phyloP scores from a whole-genome alignment of 2,113 vertebrate genomes.

The Tachysurus fulvidraco region DNA sequence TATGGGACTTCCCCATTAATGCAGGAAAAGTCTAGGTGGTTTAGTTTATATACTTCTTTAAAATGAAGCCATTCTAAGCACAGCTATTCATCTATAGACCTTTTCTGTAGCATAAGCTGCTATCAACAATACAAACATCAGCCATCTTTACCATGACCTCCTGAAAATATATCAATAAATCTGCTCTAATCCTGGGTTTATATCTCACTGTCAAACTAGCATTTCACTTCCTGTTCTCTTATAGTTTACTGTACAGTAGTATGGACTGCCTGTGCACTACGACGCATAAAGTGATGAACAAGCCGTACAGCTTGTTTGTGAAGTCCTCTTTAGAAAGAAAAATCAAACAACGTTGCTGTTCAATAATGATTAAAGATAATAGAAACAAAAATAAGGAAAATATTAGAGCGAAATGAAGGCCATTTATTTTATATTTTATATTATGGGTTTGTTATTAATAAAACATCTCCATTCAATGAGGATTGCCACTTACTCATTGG shows the following conservation, averaged over 20 bases:
- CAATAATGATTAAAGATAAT: not conserved
- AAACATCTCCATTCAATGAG: not conserved
- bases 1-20: not conserved
- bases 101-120: not conserved
- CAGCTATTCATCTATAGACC: not conserved
- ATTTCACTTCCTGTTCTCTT: not conserved
- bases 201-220: not conserved
- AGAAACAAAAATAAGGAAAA: not conserved
- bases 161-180: not conserved
- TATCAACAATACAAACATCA: not conserved
- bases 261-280: not conserved
- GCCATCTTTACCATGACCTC: not conserved
- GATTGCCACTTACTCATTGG: not conserved
- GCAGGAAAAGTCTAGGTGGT: not conserved
- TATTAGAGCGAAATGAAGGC: not conserved
- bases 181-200: not conserved
- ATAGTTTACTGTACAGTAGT: not conserved
- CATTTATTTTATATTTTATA: not conserved
- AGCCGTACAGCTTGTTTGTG: not conserved
- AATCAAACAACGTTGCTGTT: not conserved
- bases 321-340: not conserved
- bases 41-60: not conserved
- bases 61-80: not conserved
- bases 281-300: not conserved
- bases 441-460: not conserved